A percentile compares a stretch with the other conserved stretches of the same genome.
phyloP scores from a whole-genome alignment of 2,797 vertebrate species.

The Pterois miles region DNA sequence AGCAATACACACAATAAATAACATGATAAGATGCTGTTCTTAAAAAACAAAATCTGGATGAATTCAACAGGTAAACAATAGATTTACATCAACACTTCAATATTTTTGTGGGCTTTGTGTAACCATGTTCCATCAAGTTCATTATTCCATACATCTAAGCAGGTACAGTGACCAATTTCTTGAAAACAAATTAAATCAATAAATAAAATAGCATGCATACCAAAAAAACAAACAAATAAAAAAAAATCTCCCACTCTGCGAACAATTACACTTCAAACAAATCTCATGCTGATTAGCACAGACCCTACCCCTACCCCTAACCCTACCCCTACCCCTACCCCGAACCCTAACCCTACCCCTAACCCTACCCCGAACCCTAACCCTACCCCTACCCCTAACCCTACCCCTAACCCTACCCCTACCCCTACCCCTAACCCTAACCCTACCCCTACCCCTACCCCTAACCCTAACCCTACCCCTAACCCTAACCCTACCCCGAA shows the following conservation, averaged over 20 bases:
- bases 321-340: no score
- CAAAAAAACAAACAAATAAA: not conserved
- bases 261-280: constrained; percentile 25
- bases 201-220: constrained; percentile 39
- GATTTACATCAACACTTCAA: constrained; percentile 18
- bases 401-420: no score
- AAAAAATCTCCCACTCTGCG: constrained; percentile 24
- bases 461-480: no score
- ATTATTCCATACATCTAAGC: constrained; percentile 18
- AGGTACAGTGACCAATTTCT: constrained; percentile 15
- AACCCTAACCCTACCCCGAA: no score
- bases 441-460: no score
- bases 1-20: constrained; percentile 11
- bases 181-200: not conserved
- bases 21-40: not conserved
- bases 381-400: no score
- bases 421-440: no score
- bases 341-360: no score
- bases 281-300: constrained; percentile 14
- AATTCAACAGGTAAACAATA: constrained; percentile 13
- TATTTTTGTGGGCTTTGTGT: not conserved
- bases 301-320: no score
- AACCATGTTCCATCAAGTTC: constrained; percentile 18
- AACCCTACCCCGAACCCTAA: no score
- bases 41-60: not conserved